Evolutionary conservation across 2,888 invertebrate genomes (phyloP).

Genomic region (Leucophenga maculata): DNA sequence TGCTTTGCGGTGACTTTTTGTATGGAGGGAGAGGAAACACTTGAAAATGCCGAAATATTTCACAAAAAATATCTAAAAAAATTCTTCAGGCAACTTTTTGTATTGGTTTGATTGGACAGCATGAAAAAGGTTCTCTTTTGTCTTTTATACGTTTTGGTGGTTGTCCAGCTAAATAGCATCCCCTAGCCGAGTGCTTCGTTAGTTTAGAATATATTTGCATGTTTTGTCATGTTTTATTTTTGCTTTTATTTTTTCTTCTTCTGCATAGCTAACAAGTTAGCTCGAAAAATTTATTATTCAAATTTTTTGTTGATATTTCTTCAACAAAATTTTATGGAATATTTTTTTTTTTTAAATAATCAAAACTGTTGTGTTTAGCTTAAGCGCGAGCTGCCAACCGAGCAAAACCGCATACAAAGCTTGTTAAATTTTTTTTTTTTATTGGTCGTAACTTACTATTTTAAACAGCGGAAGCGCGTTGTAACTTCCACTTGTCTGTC

Average conservation of each 20-base stretch:
- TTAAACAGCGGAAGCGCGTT: constrained; percentile 16
- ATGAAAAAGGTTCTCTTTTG: background rate
- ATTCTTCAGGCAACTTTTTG: constrained; percentile 1
- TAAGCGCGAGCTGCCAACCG: background rate
- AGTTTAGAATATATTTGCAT: constrained; percentile 28
- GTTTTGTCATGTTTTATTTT: constrained; percentile 27
- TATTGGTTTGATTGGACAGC: constrained; percentile 11
- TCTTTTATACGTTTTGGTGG: background rate
- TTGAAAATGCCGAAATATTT: background rate
- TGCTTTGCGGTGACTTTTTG: constrained; percentile 7
- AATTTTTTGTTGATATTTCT: constrained; percentile 53
- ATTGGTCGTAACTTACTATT: background rate
- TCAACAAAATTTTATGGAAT: constrained; percentile 31
- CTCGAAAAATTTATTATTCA: constrained; percentile 58
- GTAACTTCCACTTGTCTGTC: constrained; percentile 20
- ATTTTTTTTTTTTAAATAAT: too few species aligned
- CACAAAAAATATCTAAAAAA: constrained; percentile 11
- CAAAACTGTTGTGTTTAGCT: background rate
- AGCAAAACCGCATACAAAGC: background rate
- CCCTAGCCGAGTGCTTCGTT: constrained; percentile 1
- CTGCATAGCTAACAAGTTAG: constrained; percentile 53
- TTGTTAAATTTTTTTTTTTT: background rate
- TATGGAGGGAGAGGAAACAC: background rate
- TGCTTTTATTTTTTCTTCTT: constrained; percentile 27
- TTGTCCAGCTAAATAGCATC: too few species aligned